A percentile compares a stretch with the other conserved stretches of the same genome.
Conservation (phyloP, 2,113 vertebrate species). For the Chascanopsetta lugubris region DNA sequence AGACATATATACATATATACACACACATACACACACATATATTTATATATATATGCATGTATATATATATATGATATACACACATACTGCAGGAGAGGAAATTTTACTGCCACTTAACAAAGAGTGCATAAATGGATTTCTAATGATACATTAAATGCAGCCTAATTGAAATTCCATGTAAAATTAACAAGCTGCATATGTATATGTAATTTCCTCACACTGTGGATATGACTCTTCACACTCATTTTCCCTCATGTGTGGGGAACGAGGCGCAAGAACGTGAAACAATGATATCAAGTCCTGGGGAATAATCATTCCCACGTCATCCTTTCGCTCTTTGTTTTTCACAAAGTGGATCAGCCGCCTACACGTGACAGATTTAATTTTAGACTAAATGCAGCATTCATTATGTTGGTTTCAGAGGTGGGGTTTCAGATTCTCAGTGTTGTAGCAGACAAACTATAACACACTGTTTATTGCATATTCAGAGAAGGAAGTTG, state of each 20-base stretch:
- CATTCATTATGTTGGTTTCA: neutral
- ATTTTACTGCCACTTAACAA: neutral
- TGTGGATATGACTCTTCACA: too few relatives aligned
- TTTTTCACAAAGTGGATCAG: conserved; percentile 8
- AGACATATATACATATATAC: too few relatives aligned
- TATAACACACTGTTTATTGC: neutral
- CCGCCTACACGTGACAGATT: conserved; percentile 3
- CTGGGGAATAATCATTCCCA: neutral
- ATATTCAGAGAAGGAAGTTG: conserved; percentile 8
- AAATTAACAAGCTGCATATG: too few relatives aligned
- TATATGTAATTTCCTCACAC: too few relatives aligned
- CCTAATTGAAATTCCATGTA: too few relatives aligned
- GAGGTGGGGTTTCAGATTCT: neutral
- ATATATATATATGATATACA: too few relatives aligned
- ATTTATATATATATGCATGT: too few relatives aligned
- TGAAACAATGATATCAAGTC: too few relatives aligned
- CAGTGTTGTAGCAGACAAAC: neutral
- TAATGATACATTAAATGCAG: too few relatives aligned
- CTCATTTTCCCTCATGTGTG: too few relatives aligned
- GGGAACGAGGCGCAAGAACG: too few relatives aligned
- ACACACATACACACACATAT: too few relatives aligned
- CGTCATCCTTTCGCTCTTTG: neutral
- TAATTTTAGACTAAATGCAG: neutral
- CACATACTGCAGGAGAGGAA: neutral
- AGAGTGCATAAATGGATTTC: neutral